Evolutionary conservation across 2,888 invertebrate genomes (phyloP), one percentile per base, ranked within the genome.

Genomic region (Drosophila mimica): DNA sequence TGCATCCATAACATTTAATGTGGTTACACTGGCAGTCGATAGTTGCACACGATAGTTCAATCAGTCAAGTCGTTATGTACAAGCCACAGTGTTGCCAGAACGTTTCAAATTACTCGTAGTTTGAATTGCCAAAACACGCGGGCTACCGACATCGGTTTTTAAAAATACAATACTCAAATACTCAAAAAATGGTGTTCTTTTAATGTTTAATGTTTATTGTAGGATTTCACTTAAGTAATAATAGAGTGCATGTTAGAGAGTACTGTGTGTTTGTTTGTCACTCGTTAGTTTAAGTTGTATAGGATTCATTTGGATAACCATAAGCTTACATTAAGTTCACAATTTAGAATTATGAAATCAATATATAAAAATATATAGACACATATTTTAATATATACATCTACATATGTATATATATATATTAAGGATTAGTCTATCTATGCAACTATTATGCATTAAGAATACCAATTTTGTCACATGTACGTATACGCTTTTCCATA

Each of bases 261-360:
- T 80, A 67, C 63, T 69, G 73, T 70, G 78, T 67, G 56, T 67
- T 81, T 67, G 56, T 64, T 81, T 66, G 65, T 64, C 78, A 79
- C 81, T 74, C 79, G 63, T 61, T 78, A 67, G 72, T 70, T 76
- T 66, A 81, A 88, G 88, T 84, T 85, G 83, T 91, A 92, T 91
- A 92, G 91, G 91, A 92, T 91, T 91, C 91, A 91, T 89, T 91
- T 91, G 89, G 87, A 85, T 89, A 89, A 81, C 83, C 81, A 86
- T 89, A 89, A 77, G 78, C 83, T 87, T 84, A 83, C 25, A 76
- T 58, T 71, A 62, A 62, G 28, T 71, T 83, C 83, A 81, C 81
- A 83, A 81, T 83, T 83, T 83, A 72, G 48, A 81, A 81, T 82
- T 76, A 81, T 82, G 81, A 81, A 79, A 67, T 69, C 59, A 79